These are phyloP conservation scores for Mayetiola destructor DNA, from an alignment of 2,888 invertebrate species.

Conservation along the genomic window DNA sequence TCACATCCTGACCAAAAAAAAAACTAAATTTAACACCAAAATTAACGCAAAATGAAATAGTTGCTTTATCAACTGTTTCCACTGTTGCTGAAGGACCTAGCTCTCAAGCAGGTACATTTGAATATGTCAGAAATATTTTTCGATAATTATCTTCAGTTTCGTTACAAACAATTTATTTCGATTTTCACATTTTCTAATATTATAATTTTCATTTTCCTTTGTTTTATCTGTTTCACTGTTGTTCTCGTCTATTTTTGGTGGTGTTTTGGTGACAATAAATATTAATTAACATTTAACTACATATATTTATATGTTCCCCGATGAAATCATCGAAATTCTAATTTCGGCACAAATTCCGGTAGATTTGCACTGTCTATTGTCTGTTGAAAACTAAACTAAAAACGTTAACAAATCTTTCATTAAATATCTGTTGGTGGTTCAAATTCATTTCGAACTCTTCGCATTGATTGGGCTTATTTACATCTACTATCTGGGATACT, in stretches of 20 bases:
- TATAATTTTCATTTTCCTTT: not conserved
- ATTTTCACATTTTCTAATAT: not conserved
- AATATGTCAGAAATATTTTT: not conserved
- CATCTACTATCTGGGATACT: no score
- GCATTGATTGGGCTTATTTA: no score
- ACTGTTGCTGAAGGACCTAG: constrained; percentile 23
- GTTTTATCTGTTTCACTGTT: not conserved
- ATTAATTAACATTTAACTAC: no score
- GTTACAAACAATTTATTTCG: not conserved
- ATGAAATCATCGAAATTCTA: no score
- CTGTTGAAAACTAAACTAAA: no score
- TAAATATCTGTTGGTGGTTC: no score
- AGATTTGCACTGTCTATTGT: no score
- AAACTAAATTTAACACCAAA: constrained; percentile 15
- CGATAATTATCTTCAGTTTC: not conserved
- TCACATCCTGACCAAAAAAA: constrained; percentile 15
- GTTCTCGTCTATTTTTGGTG: constrained; percentile 7
- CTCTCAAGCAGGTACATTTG: constrained; percentile 21
- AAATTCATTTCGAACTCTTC: no score
- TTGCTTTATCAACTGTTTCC: constrained; percentile 22
- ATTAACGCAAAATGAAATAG: constrained; percentile 18
- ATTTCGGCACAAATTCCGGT: no score
- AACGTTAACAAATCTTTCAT: no score
- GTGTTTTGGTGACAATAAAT: constrained; percentile 1
- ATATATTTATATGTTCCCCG: no score